phyloP scores from a whole-genome alignment of 1,140 invertebrate species.

The Mesaphorura yosii region DNA sequence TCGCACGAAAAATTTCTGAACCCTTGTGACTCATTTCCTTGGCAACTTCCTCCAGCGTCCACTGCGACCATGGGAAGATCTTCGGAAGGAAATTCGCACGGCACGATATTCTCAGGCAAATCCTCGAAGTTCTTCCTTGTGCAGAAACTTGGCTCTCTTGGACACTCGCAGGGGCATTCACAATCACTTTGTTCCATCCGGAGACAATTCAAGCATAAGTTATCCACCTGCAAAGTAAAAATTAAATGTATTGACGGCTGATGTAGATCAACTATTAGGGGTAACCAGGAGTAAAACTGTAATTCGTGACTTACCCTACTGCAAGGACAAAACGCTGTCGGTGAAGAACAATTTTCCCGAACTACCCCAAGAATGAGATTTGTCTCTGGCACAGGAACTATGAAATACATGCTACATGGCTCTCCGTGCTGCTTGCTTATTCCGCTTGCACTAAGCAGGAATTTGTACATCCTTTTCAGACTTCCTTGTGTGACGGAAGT shows the following conservation, averaged over 20 bases:
- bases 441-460: slow-evolving; percentile 61
- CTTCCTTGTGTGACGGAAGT: slow-evolving; percentile 48
- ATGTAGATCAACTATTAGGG: background rate
- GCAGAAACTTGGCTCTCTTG: slow-evolving; percentile 55
- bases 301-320: slow-evolving; percentile 54
- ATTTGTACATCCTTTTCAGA: slow-evolving; percentile 63
- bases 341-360: slow-evolving; percentile 67
- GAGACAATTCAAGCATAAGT: slow-evolving; percentile 80
- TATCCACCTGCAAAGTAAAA: slow-evolving; percentile 49
- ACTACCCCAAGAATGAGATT: slow-evolving; percentile 80
- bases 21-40: background rate
- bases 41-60: background rate
- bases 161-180: slow-evolving; percentile 90
- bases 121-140: slow-evolving; percentile 28
- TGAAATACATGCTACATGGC: slow-evolving; percentile 77
- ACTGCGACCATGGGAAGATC: slow-evolving; percentile 11
- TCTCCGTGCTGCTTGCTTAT: slow-evolving; percentile 72
- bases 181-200: slow-evolving; percentile 89
- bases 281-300: background rate
- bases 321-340: slow-evolving; percentile 79
- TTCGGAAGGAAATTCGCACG: slow-evolving; percentile 20
- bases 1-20: too few species aligned
- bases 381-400: slow-evolving; percentile 64
- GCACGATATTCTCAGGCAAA: slow-evolving; percentile 14
- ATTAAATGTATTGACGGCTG: slow-evolving; percentile 1